Evolutionary conservation across 92 coral and sea anemone genomes (phyloP), one percentile per base, ranked within the genome.

Genomic region (Meandrina meandrites): DNA sequence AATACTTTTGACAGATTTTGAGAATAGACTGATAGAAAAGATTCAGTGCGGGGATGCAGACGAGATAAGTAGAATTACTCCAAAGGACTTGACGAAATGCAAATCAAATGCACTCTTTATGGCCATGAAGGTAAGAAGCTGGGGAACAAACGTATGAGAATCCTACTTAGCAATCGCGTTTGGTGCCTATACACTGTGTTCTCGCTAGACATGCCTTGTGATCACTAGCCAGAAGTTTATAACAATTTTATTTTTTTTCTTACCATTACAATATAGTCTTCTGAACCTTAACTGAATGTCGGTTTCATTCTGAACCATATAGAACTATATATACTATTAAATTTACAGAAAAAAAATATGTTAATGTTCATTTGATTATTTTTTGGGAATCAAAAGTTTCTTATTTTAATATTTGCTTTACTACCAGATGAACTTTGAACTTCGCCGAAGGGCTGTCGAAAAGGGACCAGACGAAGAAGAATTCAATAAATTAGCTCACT

Each of bases 71-170:
- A 16, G 40, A 32, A 31, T 69, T 32, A 30, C 75, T 7, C 75
- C 75, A 28, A 69, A 69, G 75, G 36, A 69, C 16, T 40, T 69
- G 35, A 69, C 22, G 3, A 17, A 69, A 69, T 69, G 75, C 21
- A 69, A 69, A 15, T 28, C 75, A 4, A 69, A 69, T n/a, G 75
- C 75, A 28, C 27, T 69, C 19, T 69, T 69, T 30, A 69, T 30
- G 75, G 75, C 75, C 40, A 69, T 69, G 75, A 69, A 69, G 75
- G 75, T 69, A 32, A n/a, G n/a, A n/a, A n/a, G n/a, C n/a, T n/a
- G n/a, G n/a, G n/a, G n/a, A n/a, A 69, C 45, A 6, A 2, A 40
- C 45, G 45, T 40, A 40, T 2, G 75, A 69, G 21, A 69, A 2
- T 64, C 0, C 18, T 5, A 14, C 22, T 56, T 16, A 12, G 72